phyloP scores from a whole-genome alignment of 2,888 invertebrate species.

The Diploptera punctata region DNA sequence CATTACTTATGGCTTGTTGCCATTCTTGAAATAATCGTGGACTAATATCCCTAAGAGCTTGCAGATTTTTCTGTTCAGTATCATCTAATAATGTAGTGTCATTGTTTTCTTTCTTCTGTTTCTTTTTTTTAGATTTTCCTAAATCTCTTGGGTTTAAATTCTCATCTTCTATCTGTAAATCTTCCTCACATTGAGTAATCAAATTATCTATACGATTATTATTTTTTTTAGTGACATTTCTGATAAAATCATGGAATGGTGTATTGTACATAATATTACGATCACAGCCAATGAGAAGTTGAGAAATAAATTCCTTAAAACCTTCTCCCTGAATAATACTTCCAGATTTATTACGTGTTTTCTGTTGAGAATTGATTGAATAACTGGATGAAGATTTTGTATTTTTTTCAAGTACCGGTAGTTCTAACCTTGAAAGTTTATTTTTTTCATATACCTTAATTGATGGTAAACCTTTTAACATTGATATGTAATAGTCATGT shows the following conservation, averaged over 20 bases:
- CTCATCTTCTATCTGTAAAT: background rate
- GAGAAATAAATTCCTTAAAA: background rate
- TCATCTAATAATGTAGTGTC: constrained; percentile 43
- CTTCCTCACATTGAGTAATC: background rate
- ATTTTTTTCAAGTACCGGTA: background rate
- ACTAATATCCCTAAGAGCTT: constrained; percentile 31
- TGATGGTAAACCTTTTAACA: constrained; percentile 47
- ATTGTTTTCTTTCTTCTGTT: constrained; percentile 48
- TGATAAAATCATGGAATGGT: background rate
- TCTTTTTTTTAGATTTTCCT: constrained; percentile 57
- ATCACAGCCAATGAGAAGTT: background rate
- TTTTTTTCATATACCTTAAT: background rate
- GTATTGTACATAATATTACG: background rate
- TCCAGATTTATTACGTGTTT: background rate
- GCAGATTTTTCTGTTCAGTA: constrained; percentile 45
- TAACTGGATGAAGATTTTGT: background rate
- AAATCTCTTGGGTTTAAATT: constrained; percentile 51
- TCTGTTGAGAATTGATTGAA: background rate
- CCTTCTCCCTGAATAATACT: background rate
- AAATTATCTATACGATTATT: background rate
- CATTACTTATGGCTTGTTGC: constrained; percentile 63
- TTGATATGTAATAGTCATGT: constrained; percentile 56
- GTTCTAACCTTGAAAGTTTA: background rate
- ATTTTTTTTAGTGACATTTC: background rate
- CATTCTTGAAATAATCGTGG: constrained; percentile 61